These are phyloP conservation scores for Chiloscyllium punctatum DNA, from an alignment of 2,797 vertebrate genomes.

Conservation along the genomic window DNA sequence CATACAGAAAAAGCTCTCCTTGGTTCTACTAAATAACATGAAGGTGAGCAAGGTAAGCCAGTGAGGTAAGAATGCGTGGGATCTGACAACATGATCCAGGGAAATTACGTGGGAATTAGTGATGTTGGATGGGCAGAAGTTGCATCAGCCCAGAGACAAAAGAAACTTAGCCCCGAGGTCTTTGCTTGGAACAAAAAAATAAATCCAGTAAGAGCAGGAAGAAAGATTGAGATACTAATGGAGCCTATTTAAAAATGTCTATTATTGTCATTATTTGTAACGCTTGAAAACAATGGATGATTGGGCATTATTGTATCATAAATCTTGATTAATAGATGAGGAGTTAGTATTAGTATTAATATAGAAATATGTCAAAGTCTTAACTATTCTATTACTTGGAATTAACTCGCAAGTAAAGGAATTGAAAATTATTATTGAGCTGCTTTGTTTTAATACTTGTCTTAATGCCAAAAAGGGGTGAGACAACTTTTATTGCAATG, in stretches of 20 bases:
- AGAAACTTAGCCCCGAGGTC: not conserved
- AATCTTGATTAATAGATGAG: too few relatives aligned
- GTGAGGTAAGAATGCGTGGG: not conserved
- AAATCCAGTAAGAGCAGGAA: not conserved
- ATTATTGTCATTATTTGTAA: not conserved
- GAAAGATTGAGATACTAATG: not conserved
- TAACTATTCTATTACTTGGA: too few relatives aligned
- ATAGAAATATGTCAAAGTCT: too few relatives aligned
- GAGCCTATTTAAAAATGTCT: not conserved
- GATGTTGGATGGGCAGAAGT: not conserved
- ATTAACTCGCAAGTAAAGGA: not conserved
- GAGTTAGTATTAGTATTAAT: too few relatives aligned
- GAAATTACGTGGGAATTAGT: not conserved
- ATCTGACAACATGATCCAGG: not conserved
- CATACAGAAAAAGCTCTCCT: not conserved
- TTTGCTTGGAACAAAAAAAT: not conserved
- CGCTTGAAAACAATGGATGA: not conserved
- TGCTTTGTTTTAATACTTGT: not conserved
- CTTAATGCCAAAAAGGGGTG: too few relatives aligned
- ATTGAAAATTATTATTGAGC: not conserved
- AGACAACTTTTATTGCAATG: not conserved
- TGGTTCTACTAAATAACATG: not conserved
- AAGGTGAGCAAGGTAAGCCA: not conserved
- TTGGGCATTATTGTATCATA: too few relatives aligned
- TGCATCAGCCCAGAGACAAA: not conserved